Base-by-base conservation (phyloP, 1,140 invertebrate species). In the Tetraneura akinire region DNA sequence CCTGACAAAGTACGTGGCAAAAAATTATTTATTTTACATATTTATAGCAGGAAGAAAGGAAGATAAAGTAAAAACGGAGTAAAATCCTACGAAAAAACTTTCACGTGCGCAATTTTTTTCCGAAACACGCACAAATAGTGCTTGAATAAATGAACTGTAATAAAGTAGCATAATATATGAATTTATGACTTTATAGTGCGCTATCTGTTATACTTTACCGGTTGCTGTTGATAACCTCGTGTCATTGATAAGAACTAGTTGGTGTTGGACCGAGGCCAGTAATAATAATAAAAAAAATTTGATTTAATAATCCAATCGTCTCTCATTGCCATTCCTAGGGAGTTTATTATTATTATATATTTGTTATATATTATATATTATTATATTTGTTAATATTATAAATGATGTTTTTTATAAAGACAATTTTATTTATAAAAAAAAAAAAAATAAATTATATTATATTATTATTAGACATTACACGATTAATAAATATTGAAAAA, bases 131-230 rank as follows among this genome's bases (percentile, higher is more conserved):
- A 4, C 23, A 18, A 4, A 10, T 16, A 16, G 4, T 21, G 3
- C 4, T 55, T 11, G 29, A 37, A 74, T 74, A 74, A 74, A 74
- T 74, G 51, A 74, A 53, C 71, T 5, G 29, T 74, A 74, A 53
- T 73, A 37, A 55, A 55, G 71, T 21, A 4, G 3, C 9, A n/a
- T 53, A 51, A 37, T 74, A 29, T 74, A 74, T 29, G 49, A 16
- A 4, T 14, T 5, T 14, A 26, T 23, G n/a, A 5, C 26, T 29
- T 1, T 62, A 9, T 62, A 32, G 3, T 1, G n/a, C 13, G 18
- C 32, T 37, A 37, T 37, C 8, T 37, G n/a, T 23, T 42, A 42
- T 18, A 51, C 16, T 26, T 71, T 23, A 8, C 32, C 14, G 37
- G 3, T 18, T 10, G 37, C n/a, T n/a, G 37, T 42, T 42, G 13